Evolutionary conservation across 2,888 invertebrate species (phyloP).

Genomic region (Heliconius sara): DNA sequence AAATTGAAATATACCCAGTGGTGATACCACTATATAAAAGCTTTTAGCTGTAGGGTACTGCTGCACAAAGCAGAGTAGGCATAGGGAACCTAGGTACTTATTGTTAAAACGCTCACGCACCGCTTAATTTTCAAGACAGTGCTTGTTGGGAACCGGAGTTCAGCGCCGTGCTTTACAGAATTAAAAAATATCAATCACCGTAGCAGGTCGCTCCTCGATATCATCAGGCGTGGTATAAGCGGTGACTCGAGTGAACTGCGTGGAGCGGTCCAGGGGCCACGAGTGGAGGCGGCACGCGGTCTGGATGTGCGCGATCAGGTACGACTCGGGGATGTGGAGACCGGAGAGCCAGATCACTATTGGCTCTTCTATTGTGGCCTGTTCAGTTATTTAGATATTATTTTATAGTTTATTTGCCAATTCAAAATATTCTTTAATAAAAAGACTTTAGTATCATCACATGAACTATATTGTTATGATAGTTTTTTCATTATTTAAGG

Average conservation of each 20-base stretch:
- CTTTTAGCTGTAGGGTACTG: not conserved
- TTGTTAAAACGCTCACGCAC: too few relatives aligned
- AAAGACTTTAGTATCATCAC: not conserved
- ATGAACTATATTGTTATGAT: not conserved
- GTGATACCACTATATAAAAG: too few relatives aligned
- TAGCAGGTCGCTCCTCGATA: slow-evolving; percentile 90
- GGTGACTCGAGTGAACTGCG: slow-evolving; percentile 91
- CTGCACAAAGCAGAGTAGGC: too few relatives aligned
- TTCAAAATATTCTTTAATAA: too few relatives aligned
- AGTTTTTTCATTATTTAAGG: too few relatives aligned
- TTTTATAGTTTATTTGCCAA: too few relatives aligned
- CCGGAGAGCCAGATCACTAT: slow-evolving; percentile 96
- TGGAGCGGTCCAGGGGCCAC: slow-evolving; percentile 95
- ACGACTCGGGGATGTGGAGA: slow-evolving; percentile 95
- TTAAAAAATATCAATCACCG: slow-evolving; percentile 80
- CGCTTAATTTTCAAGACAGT: not conserved
- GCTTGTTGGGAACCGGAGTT: not conserved
- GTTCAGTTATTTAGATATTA: slow-evolving; percentile 24
- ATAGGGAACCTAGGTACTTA: too few relatives aligned
- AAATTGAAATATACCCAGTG: too few relatives aligned
- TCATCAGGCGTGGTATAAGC: slow-evolving; percentile 87
- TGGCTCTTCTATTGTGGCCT: slow-evolving; percentile 90
- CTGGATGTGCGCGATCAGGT: slow-evolving; percentile 95
- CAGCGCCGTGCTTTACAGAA: not conserved
- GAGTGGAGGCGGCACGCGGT: slow-evolving; percentile 94